Percentiles rank a stretch among this genome's conserved stretches.
Evolutionary conservation across 2,797 vertebrate species (phyloP).

Genomic region (Echiichthys vipera): DNA sequence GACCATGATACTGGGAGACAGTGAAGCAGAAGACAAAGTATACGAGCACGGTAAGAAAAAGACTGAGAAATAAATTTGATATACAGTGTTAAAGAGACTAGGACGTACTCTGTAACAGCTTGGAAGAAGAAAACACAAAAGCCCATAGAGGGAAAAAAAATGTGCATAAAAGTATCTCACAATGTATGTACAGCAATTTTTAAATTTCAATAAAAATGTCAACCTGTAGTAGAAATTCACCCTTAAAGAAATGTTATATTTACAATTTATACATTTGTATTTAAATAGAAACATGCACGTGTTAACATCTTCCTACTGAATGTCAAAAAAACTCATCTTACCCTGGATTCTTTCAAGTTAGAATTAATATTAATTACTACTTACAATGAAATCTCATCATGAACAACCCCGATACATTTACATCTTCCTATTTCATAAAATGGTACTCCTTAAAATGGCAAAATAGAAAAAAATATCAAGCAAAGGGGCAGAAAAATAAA

Average conservation of each 20-base stretch:
- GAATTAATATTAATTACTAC: slow-evolving; percentile 82
- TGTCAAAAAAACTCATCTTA: slow-evolving; percentile 76
- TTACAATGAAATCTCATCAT: slow-evolving; percentile 82
- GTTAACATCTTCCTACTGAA: slow-evolving; percentile 83
- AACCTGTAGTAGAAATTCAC: slow-evolving; percentile 87
- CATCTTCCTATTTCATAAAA: slow-evolving; percentile 76
- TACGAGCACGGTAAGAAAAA: slow-evolving; percentile 71
- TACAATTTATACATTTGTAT: slow-evolving; percentile 88
- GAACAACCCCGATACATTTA: slow-evolving; percentile 75
- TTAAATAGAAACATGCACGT: slow-evolving; percentile 91
- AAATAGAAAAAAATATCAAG: slow-evolving; percentile 55
- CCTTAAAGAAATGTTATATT: slow-evolving; percentile 87
- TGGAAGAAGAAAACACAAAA: slow-evolving; percentile 64
- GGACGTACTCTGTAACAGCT: slow-evolving; percentile 68
- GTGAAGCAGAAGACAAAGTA: slow-evolving; percentile 70
- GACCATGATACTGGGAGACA: slow-evolving; percentile 66
- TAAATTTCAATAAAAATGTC: slow-evolving; percentile 88
- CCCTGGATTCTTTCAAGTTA: slow-evolving; percentile 86
- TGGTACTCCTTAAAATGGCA: slow-evolving; percentile 64
- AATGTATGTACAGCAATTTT: slow-evolving; percentile 85
- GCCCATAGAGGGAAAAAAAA: slow-evolving; percentile 60
- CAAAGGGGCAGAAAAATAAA: slow-evolving; percentile 80
- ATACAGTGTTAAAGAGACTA: slow-evolving; percentile 78
- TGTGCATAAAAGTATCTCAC: slow-evolving; percentile 86
- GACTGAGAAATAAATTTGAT: slow-evolving; percentile 70